phyloP scores from a whole-genome alignment of 1,140 invertebrate genomes.

The Drosophila repletoides region DNA sequence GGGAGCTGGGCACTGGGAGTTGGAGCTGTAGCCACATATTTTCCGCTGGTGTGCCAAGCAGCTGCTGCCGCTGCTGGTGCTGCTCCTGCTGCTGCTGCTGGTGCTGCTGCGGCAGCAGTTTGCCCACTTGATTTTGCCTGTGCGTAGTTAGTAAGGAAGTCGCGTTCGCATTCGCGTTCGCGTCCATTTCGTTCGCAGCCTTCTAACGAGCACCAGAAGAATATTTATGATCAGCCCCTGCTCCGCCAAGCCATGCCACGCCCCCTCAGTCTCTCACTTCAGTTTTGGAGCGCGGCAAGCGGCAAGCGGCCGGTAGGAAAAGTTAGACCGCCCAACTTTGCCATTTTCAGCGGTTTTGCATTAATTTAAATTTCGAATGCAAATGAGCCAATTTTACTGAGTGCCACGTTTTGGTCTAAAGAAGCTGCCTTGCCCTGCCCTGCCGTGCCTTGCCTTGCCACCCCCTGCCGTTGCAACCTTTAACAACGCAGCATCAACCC shows the following conservation, averaged over 20 bases:
- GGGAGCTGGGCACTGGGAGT: background rate
- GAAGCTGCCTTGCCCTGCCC: constrained; percentile 17
- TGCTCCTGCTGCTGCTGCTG: constrained; percentile 46
- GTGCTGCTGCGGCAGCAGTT: constrained; percentile 67
- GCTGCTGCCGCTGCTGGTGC: constrained; percentile 50
- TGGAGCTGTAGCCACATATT: constrained; percentile 62
- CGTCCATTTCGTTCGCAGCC: constrained; percentile 64
- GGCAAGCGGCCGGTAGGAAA: constrained; percentile 43
- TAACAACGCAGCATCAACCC: too few species aligned
- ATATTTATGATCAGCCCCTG: constrained; percentile 72
- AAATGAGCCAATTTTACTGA: constrained; percentile 81
- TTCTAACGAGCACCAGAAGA: constrained; percentile 77
- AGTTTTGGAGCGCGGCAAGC: constrained; percentile 9
- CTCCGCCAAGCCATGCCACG: background rate
- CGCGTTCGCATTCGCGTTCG: constrained; percentile 58
- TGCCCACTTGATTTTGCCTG: constrained; percentile 76
- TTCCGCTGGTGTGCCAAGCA: constrained; percentile 58
- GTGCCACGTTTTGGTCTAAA: constrained; percentile 64
- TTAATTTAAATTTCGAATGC: constrained; percentile 82
- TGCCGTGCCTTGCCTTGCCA: background rate
- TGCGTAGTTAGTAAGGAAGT: constrained; percentile 80
- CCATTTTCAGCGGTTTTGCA: constrained; percentile 77
- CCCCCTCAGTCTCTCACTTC: background rate
- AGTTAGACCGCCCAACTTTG: constrained; percentile 65
- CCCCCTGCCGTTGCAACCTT: background rate